These are phyloP conservation scores for Rhabdophis nuchalis DNA, from an alignment of 2,797 vertebrate species.

Conservation along the genomic window DNA sequence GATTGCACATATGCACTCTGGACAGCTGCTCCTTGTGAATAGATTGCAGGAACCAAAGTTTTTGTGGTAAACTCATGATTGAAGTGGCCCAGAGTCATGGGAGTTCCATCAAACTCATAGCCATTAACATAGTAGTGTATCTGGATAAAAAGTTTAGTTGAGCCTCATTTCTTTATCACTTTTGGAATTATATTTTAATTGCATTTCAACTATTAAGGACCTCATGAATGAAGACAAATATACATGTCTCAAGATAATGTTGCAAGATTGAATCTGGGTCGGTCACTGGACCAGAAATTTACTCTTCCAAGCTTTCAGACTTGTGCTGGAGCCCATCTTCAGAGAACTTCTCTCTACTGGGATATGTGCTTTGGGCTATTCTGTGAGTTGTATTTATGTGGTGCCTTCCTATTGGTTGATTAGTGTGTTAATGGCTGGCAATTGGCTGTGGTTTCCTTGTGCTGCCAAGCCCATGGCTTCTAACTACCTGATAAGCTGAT, in stretches of 20 bases:
- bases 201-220: background rate
- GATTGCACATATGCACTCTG: background rate
- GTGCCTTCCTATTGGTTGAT: background rate
- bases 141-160: background rate
- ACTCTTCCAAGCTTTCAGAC: background rate
- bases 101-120: background rate
- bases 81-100: background rate
- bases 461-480: background rate
- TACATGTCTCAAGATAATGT: background rate
- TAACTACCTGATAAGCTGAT: background rate
- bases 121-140: background rate
- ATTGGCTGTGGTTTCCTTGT: background rate
- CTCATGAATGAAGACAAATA: background rate
- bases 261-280: background rate
- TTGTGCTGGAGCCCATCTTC: background rate
- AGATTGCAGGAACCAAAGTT: background rate
- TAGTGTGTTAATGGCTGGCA: background rate
- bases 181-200: background rate
- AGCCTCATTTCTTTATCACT: background rate
- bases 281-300: background rate
- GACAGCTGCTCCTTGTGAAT: background rate
- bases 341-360: background rate
- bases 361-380: background rate
- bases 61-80: background rate
- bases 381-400: background rate